Evolutionary conservation across 2,797 vertebrate species (phyloP), one percentile per base, ranked within the genome.

Genomic region (Phylloscopus collybita): DNA sequence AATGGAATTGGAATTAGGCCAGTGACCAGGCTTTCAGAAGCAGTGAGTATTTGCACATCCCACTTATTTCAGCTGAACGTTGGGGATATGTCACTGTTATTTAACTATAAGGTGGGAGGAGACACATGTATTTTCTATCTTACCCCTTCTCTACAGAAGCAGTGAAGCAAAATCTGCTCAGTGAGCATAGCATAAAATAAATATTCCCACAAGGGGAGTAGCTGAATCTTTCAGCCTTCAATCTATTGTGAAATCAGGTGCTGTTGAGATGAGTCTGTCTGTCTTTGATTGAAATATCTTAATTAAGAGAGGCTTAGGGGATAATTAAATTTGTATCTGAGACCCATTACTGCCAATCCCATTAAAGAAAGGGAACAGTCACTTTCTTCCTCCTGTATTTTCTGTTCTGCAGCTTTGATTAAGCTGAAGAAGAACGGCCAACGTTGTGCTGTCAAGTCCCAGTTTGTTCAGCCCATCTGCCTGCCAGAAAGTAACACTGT

Each of bases 381-480:
- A 45, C 59, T 90, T 95, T 85, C 71, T 85, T 95, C 27, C 66
- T 74, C 34, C n/a, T 84, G 1, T 74, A 23, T 92, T 72, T 89
- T 91, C 75, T 94, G 29, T 60, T 56, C 26, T 90, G 50, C 93
- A 99, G 99, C 98, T 92, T 98, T 99, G 95, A 92, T 99, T 79
- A 99, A 98, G 70, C 97, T 99, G 96, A 99, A 98, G 97, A 99
- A 98, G 97, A 97, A 98, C 9, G 97, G 99, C 2, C 98, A 98
- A 3, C 97, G 95, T 11, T 99, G 99, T 64, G 98, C 98, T 1
- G 96, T 91, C 84, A 99, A 97, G 91, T 98, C 98, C 27, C 98
- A 98, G 44, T 99, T 99, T 75, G 98, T 99, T 59, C 98, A 98
- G 80, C 98, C 99, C 71, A 98, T 99, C 97, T 99, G 99, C 93